Base-by-base conservation (phyloP, 2,888 invertebrate genomes). In the Trichopoda pennipes region DNA sequence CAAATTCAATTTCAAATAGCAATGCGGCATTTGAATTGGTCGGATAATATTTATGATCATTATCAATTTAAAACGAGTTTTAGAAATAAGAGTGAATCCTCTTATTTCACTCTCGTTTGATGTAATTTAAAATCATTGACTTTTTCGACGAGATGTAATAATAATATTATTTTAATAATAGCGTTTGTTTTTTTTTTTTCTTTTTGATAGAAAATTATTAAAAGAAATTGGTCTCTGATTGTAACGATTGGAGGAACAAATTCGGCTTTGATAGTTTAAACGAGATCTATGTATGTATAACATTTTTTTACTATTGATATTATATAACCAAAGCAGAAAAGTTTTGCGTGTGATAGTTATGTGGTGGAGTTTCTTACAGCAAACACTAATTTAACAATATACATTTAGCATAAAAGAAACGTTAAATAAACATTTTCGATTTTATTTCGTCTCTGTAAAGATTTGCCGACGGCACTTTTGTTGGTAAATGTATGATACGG, bases 391-490 rank as follows among this genome's bases (percentile, higher is more conserved):
- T 80, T 63, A 81, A 81, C 23, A 80, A 75, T 72, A 64, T 55
- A 73, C 44, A 61, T 44, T 58, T 49, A 58, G 49, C 61, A 47
- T 44, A 38, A 56, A 70, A 61, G 61, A 55, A 32, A 56, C 35
- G 21, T 19, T 44, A 14, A 51, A 60, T 66, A 53, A 53, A 19
- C 21, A 55, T 21, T 74, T 56, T 72, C 66, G 56, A 12, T 53
- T 32, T 56, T 49, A 23, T 44, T 35, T 38, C 56, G 10, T 35
- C 58, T 80, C 58, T 17, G 23, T 28, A 42, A 3, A 58, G 38
- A 83, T 85, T 87, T 87, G 89, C 88, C 90, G 90, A 89, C 87
- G 90, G 89, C 90, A 90, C 90, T 90, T 87, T 86, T 90, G 90
- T 88, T 88, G 82, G 88, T 88, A 87, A 85, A 88, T 87, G 87